These are phyloP conservation scores for Platanista minor DNA, from an alignment of 2,113 vertebrate genomes.

Conservation along the genomic window DNA sequence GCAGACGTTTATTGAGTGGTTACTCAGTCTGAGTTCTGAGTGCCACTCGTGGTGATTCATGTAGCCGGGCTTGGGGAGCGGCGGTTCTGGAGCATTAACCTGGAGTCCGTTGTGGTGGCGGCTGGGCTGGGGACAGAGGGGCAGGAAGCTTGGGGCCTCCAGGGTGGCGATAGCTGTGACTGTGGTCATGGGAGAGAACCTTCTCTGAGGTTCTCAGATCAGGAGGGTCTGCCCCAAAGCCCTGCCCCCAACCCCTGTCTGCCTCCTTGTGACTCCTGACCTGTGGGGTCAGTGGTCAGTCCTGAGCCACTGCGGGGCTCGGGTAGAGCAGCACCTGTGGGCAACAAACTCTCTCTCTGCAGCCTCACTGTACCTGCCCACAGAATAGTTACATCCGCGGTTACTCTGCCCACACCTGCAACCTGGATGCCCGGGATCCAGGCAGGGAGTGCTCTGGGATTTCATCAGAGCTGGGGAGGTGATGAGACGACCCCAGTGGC, in stretches of 20 bases:
- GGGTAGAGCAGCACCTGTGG: neutral
- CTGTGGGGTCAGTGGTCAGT: neutral
- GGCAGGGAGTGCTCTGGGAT: neutral
- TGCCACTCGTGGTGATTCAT: neutral
- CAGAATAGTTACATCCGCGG: accelerated
- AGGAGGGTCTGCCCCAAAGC: neutral
- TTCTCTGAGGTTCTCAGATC: neutral
- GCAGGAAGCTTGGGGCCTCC: neutral
- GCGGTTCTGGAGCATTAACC: neutral
- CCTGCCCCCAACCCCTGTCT: neutral
- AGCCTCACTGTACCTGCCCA: accelerated
- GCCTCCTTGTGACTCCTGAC: neutral
- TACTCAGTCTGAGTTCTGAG: neutral
- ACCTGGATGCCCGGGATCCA: neutral
- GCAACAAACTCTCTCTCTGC: accelerated
- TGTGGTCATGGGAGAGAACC: neutral
- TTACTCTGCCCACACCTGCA: accelerated
- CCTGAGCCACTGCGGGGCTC: neutral
- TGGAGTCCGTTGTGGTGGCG: neutral
- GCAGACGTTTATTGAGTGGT: neutral
- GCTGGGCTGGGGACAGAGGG: neutral
- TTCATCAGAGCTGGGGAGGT: neutral
- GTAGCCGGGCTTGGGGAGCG: neutral
- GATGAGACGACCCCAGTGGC: too few species aligned
- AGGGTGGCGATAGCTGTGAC: neutral